Evolutionary conservation across 2,113 vertebrate genomes (phyloP).

Genomic region (Forbesichthys papilliferus): DNA sequence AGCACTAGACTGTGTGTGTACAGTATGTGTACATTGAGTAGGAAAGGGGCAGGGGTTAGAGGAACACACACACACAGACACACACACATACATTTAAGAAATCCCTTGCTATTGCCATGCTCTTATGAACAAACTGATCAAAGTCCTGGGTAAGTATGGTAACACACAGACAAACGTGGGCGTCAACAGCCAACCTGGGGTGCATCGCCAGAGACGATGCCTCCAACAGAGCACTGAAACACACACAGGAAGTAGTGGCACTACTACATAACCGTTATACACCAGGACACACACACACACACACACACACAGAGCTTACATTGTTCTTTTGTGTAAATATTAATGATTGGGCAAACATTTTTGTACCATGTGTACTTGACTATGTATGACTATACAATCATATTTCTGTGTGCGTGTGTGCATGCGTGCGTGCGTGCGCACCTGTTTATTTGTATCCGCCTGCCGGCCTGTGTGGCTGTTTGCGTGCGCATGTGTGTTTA

Average conservation of each 20-base stretch:
- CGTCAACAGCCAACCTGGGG: slow-evolving; percentile 57
- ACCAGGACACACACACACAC: neutral
- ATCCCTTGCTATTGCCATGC: no score
- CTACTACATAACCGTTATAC: slow-evolving; percentile 22
- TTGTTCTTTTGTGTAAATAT: slow-evolving; percentile 15
- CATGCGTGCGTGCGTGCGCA: slow-evolving; percentile 4
- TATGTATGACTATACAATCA: neutral
- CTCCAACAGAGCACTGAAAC: slow-evolving; percentile 32
- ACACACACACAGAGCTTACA: neutral
- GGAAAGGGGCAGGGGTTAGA: neutral
- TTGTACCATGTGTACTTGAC: neutral
- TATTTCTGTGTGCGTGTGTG: neutral
- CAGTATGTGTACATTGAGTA: neutral
- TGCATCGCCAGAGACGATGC: slow-evolving; percentile 49
- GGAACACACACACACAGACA: slow-evolving; percentile 5
- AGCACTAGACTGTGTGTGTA: neutral
- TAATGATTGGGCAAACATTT: slow-evolving; percentile 6
- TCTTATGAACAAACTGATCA: no score
- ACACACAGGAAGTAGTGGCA: slow-evolving; percentile 49
- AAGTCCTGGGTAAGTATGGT: no score
- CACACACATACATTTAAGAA: neutral
- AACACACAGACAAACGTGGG: slow-evolving; percentile 18
- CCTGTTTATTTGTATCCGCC: slow-evolving; percentile 12
- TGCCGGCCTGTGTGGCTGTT: slow-evolving; percentile 21
- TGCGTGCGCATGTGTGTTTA: slow-evolving; percentile 6